phyloP scores from a whole-genome alignment of 2,797 vertebrate genomes.

The Vipera ursinii region DNA sequence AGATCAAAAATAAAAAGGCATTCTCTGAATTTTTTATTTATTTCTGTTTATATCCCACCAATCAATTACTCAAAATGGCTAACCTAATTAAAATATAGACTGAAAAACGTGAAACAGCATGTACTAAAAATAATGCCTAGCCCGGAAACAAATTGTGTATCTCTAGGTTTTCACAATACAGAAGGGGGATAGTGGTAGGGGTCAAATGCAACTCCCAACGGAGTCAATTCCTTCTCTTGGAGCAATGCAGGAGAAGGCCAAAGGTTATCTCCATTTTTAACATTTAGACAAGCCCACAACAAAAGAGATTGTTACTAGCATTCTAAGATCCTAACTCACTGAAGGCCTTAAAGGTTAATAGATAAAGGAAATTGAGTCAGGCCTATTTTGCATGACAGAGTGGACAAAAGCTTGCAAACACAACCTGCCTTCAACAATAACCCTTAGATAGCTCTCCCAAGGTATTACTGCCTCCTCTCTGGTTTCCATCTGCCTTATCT shows the following conservation, averaged over 20 bases:
- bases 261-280: not conserved
- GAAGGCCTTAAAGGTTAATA: not conserved
- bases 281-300: not conserved
- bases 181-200: not conserved
- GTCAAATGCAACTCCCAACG: not conserved
- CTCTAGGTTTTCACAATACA: not conserved
- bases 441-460: not conserved
- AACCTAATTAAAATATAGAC: not conserved
- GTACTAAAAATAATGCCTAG: not conserved
- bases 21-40: not conserved
- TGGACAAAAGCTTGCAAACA: not conserved
- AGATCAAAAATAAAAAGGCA: not conserved
- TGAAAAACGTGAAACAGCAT: not conserved
- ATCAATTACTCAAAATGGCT: not conserved
- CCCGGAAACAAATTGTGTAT: not conserved
- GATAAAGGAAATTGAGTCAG: not conserved
- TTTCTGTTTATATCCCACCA: not conserved
- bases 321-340: not conserved
- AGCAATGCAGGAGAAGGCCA: not conserved
- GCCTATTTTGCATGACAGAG: not conserved
- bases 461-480: not conserved
- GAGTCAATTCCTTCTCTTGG: not conserved
- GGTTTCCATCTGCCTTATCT: not conserved
- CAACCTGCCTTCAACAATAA: not conserved
- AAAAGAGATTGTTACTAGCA: not conserved